These are phyloP conservation scores for Marmota flaviventris DNA, from an alignment of 2,113 vertebrate genomes.

Conservation along the genomic window DNA sequence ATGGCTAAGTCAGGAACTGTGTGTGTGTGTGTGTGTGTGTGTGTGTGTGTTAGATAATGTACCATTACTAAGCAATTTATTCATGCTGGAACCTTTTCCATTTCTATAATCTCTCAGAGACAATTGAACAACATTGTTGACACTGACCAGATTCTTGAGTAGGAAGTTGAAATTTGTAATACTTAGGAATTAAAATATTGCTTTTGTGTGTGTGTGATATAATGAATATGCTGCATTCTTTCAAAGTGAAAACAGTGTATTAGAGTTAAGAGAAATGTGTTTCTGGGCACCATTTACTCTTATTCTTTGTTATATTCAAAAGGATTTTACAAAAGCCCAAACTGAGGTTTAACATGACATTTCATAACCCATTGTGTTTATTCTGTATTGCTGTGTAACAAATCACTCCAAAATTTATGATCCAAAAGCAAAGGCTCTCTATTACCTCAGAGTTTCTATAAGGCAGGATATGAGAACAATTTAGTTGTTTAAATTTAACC, in stretches of 20 bases:
- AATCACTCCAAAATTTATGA: neutral
- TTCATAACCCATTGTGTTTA: neutral
- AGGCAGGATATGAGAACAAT: neutral
- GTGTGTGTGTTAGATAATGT: neutral
- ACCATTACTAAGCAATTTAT: neutral
- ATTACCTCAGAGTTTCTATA: neutral
- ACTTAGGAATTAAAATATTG: slow-evolving; percentile 19
- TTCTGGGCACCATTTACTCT: neutral
- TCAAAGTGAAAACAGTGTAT: neutral
- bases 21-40: neutral
- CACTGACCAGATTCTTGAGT: neutral
- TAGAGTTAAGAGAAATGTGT: neutral
- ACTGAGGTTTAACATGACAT: neutral
- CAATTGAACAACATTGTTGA: neutral
- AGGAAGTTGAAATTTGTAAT: neutral
- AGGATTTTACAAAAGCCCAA: neutral
- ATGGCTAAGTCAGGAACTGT: neutral
- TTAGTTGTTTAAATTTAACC: neutral
- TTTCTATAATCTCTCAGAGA: slow-evolving; percentile 5
- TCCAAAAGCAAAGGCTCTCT: neutral
- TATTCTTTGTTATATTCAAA: slow-evolving; percentile 10
- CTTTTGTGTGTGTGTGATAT: neutral
- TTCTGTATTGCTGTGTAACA: neutral
- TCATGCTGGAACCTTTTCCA: neutral
- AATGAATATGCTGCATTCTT: neutral